Evolutionary conservation across 2,888 invertebrate species (phyloP).

Genomic region (Catocala fraxini): DNA sequence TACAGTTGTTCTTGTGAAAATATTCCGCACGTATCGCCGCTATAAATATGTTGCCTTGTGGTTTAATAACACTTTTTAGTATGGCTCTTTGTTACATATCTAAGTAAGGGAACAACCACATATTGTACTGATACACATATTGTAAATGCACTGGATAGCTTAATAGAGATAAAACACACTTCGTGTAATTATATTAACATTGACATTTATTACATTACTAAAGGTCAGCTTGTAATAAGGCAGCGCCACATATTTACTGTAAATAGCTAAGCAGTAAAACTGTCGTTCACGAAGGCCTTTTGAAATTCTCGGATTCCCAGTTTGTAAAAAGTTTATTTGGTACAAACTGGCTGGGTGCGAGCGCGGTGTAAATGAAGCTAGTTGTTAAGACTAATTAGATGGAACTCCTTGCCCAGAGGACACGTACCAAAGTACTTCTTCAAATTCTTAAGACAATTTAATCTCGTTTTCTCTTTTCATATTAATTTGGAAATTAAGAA

Average conservation of each 20-base stretch:
- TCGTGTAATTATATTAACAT: no score
- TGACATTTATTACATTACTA: no score
- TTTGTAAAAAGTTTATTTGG: constrained; percentile 39
- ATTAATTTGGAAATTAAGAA: constrained; percentile 7
- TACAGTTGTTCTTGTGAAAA: constrained; percentile 55
- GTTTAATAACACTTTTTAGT: constrained; percentile 5
- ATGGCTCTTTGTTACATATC: neutral
- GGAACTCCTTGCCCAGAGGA: constrained; percentile 16
- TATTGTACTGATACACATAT: neutral
- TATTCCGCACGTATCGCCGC: constrained; percentile 45
- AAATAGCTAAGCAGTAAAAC: constrained; percentile 8
- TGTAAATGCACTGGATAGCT: no score
- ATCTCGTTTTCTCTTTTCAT: constrained; percentile 18
- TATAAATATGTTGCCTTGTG: constrained; percentile 39
- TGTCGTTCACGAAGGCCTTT: constrained; percentile 16
- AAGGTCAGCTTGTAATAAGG: no score
- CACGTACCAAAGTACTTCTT: constrained; percentile 14
- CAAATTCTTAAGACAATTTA: constrained; percentile 32
- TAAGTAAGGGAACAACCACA: neutral
- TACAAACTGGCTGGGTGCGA: constrained; percentile 32
- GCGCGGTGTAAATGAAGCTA: constrained; percentile 11
- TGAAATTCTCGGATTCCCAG: constrained; percentile 33
- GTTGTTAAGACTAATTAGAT: constrained; percentile 12
- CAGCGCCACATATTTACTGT: neutral
- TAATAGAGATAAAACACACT: no score